Evolutionary conservation across 2,797 vertebrate genomes (phyloP).

Genomic region (Oryzias dopingdopingensis): DNA sequence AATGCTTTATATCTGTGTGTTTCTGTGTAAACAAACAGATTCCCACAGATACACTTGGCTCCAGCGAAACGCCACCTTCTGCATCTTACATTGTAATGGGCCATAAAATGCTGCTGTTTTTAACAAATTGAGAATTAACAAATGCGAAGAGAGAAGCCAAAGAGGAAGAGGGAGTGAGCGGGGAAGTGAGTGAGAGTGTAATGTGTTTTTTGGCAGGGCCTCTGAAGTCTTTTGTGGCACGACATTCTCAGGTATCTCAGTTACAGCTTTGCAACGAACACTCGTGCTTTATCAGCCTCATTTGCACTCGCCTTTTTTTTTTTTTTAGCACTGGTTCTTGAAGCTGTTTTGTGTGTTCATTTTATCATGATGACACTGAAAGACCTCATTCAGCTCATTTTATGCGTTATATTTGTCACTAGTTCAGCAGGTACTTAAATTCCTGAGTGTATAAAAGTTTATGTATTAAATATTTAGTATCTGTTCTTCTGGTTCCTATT

Average conservation of each 20-base stretch:
- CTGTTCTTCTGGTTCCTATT: too few species aligned
- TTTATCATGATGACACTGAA: too few species aligned
- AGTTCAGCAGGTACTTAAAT: background rate
- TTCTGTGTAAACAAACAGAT: too few species aligned
- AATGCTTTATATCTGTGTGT: too few species aligned
- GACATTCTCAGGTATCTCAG: slow-evolving; percentile 78
- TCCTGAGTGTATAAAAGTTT: too few species aligned
- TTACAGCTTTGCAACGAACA: slow-evolving; percentile 61
- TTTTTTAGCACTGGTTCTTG: slow-evolving; percentile 3
- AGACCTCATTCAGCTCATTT: background rate
- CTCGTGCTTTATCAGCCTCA: slow-evolving; percentile 39
- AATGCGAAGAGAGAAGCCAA: slow-evolving; percentile 14
- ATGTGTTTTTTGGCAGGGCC: slow-evolving; percentile 57
- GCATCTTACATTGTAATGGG: too few species aligned
- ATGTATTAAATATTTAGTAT: too few species aligned
- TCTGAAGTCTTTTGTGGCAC: slow-evolving; percentile 70
- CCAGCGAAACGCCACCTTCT: too few species aligned
- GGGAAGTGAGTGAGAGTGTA: slow-evolving; percentile 27
- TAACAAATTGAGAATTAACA: too few species aligned
- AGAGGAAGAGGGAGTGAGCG: slow-evolving; percentile 52
- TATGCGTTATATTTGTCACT: slow-evolving; percentile 2
- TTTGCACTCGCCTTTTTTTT: slow-evolving; percentile 33
- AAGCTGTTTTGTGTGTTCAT: background rate
- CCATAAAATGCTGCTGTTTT: too few species aligned
- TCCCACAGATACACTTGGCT: too few species aligned